phyloP scores from a whole-genome alignment of 2,113 vertebrate genomes.

The Corythornis madagascariensis region DNA sequence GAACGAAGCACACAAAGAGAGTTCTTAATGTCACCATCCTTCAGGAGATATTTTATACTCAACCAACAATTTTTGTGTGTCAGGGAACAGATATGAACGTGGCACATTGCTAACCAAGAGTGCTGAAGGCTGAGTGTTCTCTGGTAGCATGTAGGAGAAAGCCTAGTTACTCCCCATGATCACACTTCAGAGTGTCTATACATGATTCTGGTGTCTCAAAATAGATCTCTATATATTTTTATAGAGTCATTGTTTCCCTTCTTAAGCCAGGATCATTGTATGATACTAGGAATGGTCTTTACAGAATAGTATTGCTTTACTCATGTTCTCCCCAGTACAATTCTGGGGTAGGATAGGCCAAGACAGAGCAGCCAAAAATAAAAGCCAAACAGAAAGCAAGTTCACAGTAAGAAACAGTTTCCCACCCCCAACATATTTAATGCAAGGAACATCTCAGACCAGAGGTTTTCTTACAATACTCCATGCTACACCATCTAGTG shows the following conservation, averaged over 20 bases:
- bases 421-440: not conserved
- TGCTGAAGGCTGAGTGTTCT: not conserved
- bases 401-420: not conserved
- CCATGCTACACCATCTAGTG: not conserved
- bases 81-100: not conserved
- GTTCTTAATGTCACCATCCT: not conserved
- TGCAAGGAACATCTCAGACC: not conserved
- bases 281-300: not conserved
- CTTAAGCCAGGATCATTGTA: not conserved
- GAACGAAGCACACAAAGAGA: not conserved
- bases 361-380: conserved; percentile 19
- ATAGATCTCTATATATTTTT: not conserved
- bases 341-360: not conserved
- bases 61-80: not conserved
- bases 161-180: not conserved
- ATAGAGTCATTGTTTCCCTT: not conserved
- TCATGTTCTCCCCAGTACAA: not conserved
- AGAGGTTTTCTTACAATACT: not conserved
- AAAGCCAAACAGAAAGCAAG: not conserved
- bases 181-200: not conserved
- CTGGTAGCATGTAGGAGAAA: not conserved
- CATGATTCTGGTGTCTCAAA: not conserved
- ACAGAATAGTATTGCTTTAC: not conserved
- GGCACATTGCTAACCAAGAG: not conserved
- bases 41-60: not conserved